Evolutionary conservation across 1,140 invertebrate genomes (phyloP).

Genomic region (Scaptomyza graminum): DNA sequence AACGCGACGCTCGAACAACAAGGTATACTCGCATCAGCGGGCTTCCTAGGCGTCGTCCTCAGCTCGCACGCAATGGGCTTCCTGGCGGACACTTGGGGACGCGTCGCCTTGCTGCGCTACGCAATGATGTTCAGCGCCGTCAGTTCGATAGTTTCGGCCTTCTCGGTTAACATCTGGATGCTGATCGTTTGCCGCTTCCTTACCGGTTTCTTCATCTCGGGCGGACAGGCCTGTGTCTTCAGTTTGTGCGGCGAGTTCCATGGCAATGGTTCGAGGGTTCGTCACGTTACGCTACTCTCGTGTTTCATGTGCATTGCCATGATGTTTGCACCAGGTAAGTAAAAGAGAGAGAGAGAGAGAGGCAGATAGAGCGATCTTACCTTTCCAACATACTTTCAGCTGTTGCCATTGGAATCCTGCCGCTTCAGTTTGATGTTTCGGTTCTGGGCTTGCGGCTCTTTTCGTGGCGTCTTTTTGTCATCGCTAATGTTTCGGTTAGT

Average conservation of each 20-base stretch:
- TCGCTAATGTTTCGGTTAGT: slow-evolving; percentile 85
- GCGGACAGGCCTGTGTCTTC: slow-evolving; percentile 87
- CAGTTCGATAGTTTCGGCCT: slow-evolving; percentile 87
- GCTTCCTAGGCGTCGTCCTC: slow-evolving; percentile 87
- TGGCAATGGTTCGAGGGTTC: slow-evolving; percentile 78
- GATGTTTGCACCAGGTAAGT: slow-evolving; percentile 87
- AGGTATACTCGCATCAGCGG: slow-evolving; percentile 87
- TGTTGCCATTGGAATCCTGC: slow-evolving; percentile 87
- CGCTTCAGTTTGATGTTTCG: slow-evolving; percentile 84
- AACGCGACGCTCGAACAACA: slow-evolving; percentile 86
- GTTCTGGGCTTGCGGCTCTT: slow-evolving; percentile 84
- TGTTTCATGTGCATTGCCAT: slow-evolving; percentile 88
- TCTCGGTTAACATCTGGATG: slow-evolving; percentile 88
- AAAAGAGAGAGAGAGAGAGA: too few species aligned
- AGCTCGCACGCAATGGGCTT: slow-evolving; percentile 90
- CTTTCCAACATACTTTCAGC: slow-evolving; percentile 72
- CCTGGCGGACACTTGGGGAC: slow-evolving; percentile 90
- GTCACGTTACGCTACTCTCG: slow-evolving; percentile 86
- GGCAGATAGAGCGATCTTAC: too few species aligned
- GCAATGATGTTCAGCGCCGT: slow-evolving; percentile 88
- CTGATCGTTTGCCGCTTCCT: slow-evolving; percentile 89
- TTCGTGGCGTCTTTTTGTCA: slow-evolving; percentile 88
- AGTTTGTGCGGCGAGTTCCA: slow-evolving; percentile 89
- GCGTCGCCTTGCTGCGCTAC: slow-evolving; percentile 87
- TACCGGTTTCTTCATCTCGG: slow-evolving; percentile 89